Evolutionary conservation across 2,888 invertebrate genomes (phyloP).

Genomic region (Ethmia dodecea): DNA sequence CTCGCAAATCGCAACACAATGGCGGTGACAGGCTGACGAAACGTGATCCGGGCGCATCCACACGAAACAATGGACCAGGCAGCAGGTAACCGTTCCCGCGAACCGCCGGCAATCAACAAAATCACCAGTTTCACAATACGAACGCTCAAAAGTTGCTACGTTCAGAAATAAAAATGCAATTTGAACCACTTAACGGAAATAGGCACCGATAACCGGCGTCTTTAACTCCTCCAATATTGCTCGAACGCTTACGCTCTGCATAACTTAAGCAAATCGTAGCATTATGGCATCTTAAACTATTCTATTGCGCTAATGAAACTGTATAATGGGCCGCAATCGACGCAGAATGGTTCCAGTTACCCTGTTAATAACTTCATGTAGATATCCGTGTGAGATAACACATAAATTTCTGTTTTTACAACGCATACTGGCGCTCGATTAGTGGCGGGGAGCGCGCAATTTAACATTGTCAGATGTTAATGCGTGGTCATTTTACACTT

Average conservation of each 20-base stretch:
- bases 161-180: conserved; percentile 9
- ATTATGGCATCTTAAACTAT: not conserved
- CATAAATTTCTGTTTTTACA: too few species aligned
- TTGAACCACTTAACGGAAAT: conserved; percentile 9
- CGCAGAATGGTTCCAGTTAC: too few species aligned
- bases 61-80: conserved; percentile 27
- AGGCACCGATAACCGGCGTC: not conserved
- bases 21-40: conserved; percentile 43
- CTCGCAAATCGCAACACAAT: conserved; percentile 23
- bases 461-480: conserved; percentile 28
- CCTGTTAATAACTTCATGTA: not conserved
- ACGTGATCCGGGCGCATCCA: conserved; percentile 41
- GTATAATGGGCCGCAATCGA: too few species aligned
- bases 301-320: not conserved
- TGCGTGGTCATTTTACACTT: conserved; percentile 27
- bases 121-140: conserved; percentile 28
- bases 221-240: conserved; percentile 5
- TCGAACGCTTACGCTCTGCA: not conserved
- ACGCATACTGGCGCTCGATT: too few species aligned
- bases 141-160: conserved; percentile 10
- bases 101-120: conserved; percentile 27
- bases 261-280: too few species aligned
- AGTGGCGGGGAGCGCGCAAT: conserved; percentile 7
- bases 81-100: conserved; percentile 30
- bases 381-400: conserved; percentile 7